Conservation (phyloP, 2,113 vertebrate genomes). For the Protobothrops mucrosquamatus region DNA sequence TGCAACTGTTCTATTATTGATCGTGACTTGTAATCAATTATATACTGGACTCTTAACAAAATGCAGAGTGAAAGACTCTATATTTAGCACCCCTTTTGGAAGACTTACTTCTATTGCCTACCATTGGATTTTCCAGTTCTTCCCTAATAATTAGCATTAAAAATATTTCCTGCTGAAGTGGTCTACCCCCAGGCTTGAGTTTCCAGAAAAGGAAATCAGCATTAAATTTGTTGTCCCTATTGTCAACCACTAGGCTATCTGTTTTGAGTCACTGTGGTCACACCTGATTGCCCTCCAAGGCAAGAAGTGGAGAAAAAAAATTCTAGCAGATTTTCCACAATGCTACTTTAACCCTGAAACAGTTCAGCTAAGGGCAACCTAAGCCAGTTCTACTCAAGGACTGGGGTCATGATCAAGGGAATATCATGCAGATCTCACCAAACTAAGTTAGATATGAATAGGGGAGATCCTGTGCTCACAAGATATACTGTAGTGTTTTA, state of each 20-base stretch:
- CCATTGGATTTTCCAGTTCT: background rate
- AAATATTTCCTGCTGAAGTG: background rate
- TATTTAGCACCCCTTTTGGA: background rate
- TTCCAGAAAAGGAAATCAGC: background rate
- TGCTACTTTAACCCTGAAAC: background rate
- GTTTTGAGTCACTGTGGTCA: background rate
- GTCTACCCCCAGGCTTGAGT: background rate
- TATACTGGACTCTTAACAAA: background rate
- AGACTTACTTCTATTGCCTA: background rate
- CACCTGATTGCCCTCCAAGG: background rate
- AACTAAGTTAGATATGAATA: background rate
- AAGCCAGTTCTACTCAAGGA: background rate
- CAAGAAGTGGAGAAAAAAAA: background rate
- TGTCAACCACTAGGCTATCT: background rate
- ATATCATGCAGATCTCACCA: background rate
- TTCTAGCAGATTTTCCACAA: background rate
- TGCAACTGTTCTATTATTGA: background rate
- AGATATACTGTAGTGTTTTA: background rate
- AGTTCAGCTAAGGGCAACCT: background rate
- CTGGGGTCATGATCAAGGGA: background rate
- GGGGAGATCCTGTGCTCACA: background rate
- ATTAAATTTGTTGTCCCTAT: background rate
- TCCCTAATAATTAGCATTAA: background rate
- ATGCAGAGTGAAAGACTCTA: background rate
- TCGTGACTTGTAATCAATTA: background rate